These are phyloP conservation scores for Saccostrea echinata DNA, from an alignment of 1,140 invertebrate species.

Conservation along the genomic window DNA sequence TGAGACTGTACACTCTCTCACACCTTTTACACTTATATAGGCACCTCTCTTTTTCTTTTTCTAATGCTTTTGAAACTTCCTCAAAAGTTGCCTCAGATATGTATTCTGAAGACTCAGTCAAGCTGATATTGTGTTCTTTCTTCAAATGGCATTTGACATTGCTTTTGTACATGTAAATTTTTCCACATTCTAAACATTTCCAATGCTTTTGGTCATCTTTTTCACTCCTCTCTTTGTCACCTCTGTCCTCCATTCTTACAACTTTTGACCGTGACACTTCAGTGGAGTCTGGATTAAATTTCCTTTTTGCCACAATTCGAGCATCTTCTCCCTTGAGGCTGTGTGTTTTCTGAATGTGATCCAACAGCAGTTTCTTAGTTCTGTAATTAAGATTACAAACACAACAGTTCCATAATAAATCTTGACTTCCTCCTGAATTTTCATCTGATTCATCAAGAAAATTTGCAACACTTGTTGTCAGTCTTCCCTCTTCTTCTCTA, in stretches of 20 bases:
- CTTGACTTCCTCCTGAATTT: background rate
- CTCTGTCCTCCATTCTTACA: background rate
- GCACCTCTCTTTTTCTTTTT: background rate
- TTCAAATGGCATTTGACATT: constrained; percentile 12
- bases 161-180: constrained; percentile 27
- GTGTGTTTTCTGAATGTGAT: background rate
- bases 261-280: background rate
- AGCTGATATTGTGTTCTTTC: constrained; percentile 4
- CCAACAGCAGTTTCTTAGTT: background rate
- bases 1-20: background rate
- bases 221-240: background rate
- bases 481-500: background rate
- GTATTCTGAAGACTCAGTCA: background rate
- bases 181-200: constrained; percentile 26
- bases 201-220: background rate
- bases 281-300: background rate
- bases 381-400: background rate
- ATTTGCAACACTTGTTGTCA: background rate
- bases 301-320: background rate
- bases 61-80: background rate
- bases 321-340: background rate
- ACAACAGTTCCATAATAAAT: background rate
- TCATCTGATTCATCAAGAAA: background rate
- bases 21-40: background rate
- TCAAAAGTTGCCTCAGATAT: background rate